Evolutionary conservation across 2,797 vertebrate species (phyloP).

Genomic region (Phataginus tetradactyla): DNA sequence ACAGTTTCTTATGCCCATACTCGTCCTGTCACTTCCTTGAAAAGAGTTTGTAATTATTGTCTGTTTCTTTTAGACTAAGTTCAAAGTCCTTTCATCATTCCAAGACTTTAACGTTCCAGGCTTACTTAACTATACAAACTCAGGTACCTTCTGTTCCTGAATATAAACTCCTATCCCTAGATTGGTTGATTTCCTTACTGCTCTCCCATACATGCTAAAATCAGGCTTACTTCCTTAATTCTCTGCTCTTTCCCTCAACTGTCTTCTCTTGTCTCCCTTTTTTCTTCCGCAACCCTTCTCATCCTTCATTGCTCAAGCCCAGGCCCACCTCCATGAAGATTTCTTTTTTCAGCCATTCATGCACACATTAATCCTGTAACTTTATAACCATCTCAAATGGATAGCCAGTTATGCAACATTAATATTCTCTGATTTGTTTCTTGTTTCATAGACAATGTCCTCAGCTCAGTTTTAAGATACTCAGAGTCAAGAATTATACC

Average conservation of each 20-base stretch:
- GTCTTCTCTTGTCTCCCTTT: background rate
- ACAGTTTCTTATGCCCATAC: background rate
- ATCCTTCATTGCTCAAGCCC: background rate
- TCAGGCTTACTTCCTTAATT: background rate
- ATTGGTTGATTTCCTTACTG: background rate
- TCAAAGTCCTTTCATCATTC: background rate
- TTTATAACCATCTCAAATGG: background rate
- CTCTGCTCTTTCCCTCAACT: background rate
- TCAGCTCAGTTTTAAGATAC: background rate
- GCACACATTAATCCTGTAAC: background rate
- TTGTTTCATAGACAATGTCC: conserved; percentile 11
- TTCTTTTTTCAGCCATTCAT: background rate
- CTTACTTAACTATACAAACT: background rate
- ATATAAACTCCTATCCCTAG: background rate
- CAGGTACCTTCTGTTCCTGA: background rate
- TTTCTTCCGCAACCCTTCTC: background rate
- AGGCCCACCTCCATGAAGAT: background rate
- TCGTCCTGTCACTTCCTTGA: background rate
- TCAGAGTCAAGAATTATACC: background rate
- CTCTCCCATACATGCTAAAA: background rate
- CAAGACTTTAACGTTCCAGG: background rate
- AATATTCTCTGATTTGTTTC: background rate
- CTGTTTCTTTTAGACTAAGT: background rate
- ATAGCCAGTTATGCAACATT: background rate
- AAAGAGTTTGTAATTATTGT: background rate